Evolutionary conservation across 2,888 invertebrate species (phyloP).

Genomic region (Scaptomyza tumidula): DNA sequence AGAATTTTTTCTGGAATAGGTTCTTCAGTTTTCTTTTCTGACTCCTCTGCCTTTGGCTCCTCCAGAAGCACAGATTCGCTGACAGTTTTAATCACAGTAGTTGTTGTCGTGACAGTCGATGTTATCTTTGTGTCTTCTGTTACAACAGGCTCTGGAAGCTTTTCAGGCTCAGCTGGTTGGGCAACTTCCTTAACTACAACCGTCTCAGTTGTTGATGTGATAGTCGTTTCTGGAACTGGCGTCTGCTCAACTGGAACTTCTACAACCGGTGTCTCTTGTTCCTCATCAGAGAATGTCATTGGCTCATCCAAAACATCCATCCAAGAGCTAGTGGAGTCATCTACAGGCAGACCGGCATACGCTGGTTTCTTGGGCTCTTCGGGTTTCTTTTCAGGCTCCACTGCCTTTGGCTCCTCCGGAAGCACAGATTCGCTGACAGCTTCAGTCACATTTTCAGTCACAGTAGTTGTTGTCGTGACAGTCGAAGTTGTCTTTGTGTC

Average conservation of each 20-base stretch:
- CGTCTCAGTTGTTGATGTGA: conserved; percentile 4
- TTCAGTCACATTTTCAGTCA: background rate
- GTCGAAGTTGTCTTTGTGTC: background rate
- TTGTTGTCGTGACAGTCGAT: conserved; percentile 6
- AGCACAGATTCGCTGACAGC: background rate
- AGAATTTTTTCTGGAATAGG: background rate
- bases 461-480: background rate
- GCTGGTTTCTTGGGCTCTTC: conserved; percentile 2
- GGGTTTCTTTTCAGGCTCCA: background rate
- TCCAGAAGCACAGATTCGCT: background rate
- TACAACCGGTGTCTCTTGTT: background rate
- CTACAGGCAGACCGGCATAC: background rate
- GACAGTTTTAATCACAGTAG: too few species aligned
- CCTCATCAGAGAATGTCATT: conserved; percentile 2
- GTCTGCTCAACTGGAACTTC: background rate
- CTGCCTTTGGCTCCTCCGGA: background rate
- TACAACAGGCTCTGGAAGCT: background rate
- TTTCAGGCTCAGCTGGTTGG: background rate
- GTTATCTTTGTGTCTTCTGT: background rate
- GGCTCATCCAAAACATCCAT: conserved; percentile 1
- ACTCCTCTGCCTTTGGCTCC: background rate
- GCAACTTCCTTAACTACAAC: background rate
- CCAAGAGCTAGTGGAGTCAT: background rate
- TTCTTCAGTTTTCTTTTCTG: background rate
- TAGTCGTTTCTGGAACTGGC: background rate